Conservation (phyloP, 2,888 invertebrate species). For the Eupithecia subumbrata region DNA sequence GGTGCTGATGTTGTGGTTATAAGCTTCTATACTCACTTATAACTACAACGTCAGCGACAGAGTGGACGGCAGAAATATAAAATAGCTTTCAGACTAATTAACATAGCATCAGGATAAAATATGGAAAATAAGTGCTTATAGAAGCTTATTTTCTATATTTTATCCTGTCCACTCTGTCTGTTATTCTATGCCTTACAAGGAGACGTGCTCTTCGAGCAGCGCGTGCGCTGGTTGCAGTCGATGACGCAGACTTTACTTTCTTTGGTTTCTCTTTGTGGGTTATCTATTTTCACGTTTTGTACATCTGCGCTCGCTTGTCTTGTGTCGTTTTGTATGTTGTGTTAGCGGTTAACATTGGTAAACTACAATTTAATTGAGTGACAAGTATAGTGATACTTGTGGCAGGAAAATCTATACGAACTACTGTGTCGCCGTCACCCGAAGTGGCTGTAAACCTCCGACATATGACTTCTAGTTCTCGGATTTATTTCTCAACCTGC, state of each 20-base stretch:
- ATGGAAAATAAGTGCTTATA: no score
- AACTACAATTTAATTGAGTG: constrained; percentile 8
- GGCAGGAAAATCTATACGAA: not conserved
- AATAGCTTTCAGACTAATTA: no score
- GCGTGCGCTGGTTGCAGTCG: constrained; percentile 62
- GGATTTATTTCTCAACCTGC: not conserved
- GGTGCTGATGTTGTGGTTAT: not conserved
- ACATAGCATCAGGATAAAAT: no score
- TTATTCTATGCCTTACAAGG: not conserved
- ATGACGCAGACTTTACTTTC: constrained; percentile 60
- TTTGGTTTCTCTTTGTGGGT: constrained; percentile 59
- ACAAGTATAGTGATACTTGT: not conserved
- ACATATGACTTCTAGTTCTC: not conserved
- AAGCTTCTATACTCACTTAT: no score
- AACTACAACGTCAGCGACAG: no score
- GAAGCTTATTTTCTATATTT: not conserved
- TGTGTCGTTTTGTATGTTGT: constrained; percentile 23
- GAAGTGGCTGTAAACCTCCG: not conserved
- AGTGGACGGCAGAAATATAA: no score
- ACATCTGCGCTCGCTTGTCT: constrained; percentile 33
- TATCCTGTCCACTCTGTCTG: not conserved
- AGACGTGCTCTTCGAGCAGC: constrained; percentile 38
- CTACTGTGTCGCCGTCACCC: not conserved
- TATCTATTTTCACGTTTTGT: constrained; percentile 39
- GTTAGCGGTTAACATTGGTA: constrained; percentile 16